These are phyloP conservation scores for Gymnorhina tibicen DNA, from an alignment of 2,113 vertebrate species.

Conservation along the genomic window DNA sequence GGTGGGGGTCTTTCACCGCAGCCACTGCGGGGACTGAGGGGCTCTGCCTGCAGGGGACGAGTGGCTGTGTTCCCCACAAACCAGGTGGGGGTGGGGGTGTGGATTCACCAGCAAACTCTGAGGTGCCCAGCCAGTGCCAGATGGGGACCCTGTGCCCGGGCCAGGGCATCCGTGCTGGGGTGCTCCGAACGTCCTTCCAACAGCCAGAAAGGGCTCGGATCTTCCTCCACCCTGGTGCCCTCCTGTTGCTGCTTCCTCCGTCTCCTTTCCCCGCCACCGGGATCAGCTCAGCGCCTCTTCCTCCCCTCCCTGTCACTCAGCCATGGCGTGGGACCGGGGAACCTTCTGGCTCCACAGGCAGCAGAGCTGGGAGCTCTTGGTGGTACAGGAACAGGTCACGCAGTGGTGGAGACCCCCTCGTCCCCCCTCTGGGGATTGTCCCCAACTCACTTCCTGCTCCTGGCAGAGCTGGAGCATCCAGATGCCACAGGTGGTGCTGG, in stretches of 20 bases:
- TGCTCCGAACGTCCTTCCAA: not conserved
- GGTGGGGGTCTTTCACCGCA: too few relatives aligned
- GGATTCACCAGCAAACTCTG: not conserved
- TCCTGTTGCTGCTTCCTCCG: not conserved
- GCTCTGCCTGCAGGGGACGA: not conserved
- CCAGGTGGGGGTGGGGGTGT: too few relatives aligned
- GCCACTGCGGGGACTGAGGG: rapidly evolving
- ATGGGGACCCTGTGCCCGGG: not conserved
- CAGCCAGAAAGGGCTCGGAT: rapidly evolving
- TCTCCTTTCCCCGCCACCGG: rapidly evolving
- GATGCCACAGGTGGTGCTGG: not conserved
- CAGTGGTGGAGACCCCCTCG: rapidly evolving
- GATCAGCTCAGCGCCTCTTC: not conserved
- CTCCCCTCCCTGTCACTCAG: not conserved
- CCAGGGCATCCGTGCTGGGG: rapidly evolving
- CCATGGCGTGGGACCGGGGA: too few relatives aligned
- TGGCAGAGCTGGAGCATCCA: not conserved
- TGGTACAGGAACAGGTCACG: not conserved
- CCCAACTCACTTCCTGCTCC: rapidly evolving
- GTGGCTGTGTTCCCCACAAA: too few relatives aligned
- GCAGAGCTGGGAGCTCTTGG: not conserved
- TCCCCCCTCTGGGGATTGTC: not conserved
- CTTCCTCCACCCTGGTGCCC: not conserved
- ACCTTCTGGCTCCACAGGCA: rapidly evolving
- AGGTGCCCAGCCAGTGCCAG: not conserved